Evolutionary conservation across 2,113 vertebrate species (phyloP).

Genomic region (Perca flavescens): DNA sequence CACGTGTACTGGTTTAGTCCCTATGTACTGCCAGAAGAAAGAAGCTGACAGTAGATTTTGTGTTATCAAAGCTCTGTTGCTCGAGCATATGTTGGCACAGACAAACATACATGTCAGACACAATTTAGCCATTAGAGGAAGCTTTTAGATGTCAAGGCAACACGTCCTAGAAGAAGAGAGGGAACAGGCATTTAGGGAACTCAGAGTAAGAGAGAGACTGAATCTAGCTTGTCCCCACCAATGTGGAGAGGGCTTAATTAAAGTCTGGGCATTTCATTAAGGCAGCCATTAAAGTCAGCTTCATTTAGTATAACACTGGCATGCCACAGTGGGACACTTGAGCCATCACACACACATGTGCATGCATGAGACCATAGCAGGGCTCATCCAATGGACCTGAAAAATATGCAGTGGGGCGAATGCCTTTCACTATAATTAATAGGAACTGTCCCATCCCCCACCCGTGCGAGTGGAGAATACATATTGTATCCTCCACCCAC

Average conservation of each 20-base stretch:
- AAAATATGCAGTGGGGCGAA: slow-evolving; percentile 68
- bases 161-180: slow-evolving; percentile 49
- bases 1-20: slow-evolving; percentile 22
- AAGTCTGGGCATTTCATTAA: slow-evolving; percentile 79
- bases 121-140: slow-evolving; percentile 71
- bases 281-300: slow-evolving; percentile 82
- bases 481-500: slow-evolving; percentile 54
- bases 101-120: slow-evolving; percentile 67
- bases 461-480: slow-evolving; percentile 42
- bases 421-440: slow-evolving; percentile 80
- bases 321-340: slow-evolving; percentile 60
- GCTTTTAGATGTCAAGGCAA: slow-evolving; percentile 63
- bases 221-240: slow-evolving; percentile 56
- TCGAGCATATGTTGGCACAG: slow-evolving; percentile 63
- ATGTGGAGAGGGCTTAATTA: slow-evolving; percentile 83
- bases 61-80: slow-evolving; percentile 66
- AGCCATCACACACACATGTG: slow-evolving; percentile 48
- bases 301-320: slow-evolving; percentile 73
- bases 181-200: slow-evolving; percentile 58
- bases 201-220: slow-evolving; percentile 46
- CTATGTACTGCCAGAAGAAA: slow-evolving; percentile 28
- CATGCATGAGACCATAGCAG: slow-evolving; percentile 28
- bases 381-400: slow-evolving; percentile 55
- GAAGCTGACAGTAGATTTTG: slow-evolving; percentile 45
- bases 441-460: slow-evolving; percentile 50